Evolutionary conservation across 30 jellyfish, hydroid and myxozoan genomes (phyloP), one percentile per base, ranked within the genome.

Genomic region (Phacellophora camtschatica): DNA sequence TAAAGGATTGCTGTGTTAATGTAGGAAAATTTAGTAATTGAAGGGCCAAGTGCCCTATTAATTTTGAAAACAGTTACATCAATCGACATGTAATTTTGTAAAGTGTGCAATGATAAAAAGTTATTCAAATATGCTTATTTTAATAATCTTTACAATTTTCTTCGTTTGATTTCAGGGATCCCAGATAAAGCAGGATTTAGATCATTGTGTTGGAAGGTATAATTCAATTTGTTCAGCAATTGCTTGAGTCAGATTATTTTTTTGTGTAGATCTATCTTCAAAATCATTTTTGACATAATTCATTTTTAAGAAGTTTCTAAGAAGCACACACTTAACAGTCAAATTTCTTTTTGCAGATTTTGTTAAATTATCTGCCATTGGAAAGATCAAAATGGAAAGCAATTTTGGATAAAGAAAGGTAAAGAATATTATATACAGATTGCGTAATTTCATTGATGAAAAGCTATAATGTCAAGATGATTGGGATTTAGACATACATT

Each of bases 301-400:
- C n/a, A n/a, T n/a, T n/a, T n/a, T n/a, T n/a, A n/a, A n/a, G n/a
- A n/a, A n/a, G n/a, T n/a, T n/a, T n/a, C n/a, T n/a, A n/a, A n/a
- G n/a, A n/a, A n/a, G n/a, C n/a, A 41, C 16, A 8, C 16, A 16
- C 16, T 41, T 41, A 46, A 27, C 51, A 32, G 0, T 6, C 19
- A 22, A 2, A 24, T 29, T 34, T 12, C 5, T 29, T 15, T 6
- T 82, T 41, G 16, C 75, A 90, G 97, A 75, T 90, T 29, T 83
- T 90, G 81, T 73, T 90, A 64, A 67, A 90, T 55, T 90, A 82
- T 70, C 66, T 90, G 74, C 97, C 97, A 41, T 67, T 66, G 31
- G 84, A 90, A 39, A 66, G 50, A 29, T 55, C 85, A 41, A 86
- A 82, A 33, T 82, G 97, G 95, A 64, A 73, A 28, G 51, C 28